phyloP scores from a whole-genome alignment of 2,113 vertebrate genomes.

The Mobula hypostoma region DNA sequence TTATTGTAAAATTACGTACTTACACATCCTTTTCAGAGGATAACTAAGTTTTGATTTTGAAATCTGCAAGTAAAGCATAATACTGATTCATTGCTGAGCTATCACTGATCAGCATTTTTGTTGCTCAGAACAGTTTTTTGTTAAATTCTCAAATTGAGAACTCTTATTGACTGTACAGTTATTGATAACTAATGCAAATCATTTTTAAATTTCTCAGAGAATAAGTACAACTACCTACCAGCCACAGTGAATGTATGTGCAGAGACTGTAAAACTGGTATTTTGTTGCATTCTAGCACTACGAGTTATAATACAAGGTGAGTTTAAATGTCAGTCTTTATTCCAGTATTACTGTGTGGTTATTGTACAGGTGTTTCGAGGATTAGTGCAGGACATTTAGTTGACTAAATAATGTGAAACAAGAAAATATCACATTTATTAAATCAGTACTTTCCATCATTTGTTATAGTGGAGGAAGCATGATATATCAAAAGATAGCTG shows the following conservation, averaged over 20 bases:
- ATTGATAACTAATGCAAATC: not conserved
- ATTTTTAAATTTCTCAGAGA: slow-evolving; percentile 63
- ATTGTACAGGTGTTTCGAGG: not conserved
- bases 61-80: not conserved
- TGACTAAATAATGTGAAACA: not conserved
- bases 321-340: slow-evolving; percentile 18
- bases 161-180: too few species aligned
- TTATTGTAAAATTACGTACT: not conserved
- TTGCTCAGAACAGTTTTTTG: not conserved
- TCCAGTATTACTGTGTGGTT: not conserved
- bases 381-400: not conserved
- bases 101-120: not conserved
- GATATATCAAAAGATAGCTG: too few species aligned
- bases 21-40: not conserved
- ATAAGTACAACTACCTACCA: slow-evolving; percentile 89
- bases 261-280: slow-evolving; percentile 78
- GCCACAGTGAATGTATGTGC: slow-evolving; percentile 92
- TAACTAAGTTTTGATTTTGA: not conserved
- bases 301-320: slow-evolving; percentile 77
- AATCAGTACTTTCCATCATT: too few species aligned
- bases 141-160: not conserved
- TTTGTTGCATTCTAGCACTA: slow-evolving; percentile 74
- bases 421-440: too few species aligned
- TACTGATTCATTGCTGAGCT: too few species aligned
- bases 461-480: too few species aligned